These are phyloP conservation scores for Dermochelys coriacea DNA, from an alignment of 2,797 vertebrate species.

Conservation along the genomic window DNA sequence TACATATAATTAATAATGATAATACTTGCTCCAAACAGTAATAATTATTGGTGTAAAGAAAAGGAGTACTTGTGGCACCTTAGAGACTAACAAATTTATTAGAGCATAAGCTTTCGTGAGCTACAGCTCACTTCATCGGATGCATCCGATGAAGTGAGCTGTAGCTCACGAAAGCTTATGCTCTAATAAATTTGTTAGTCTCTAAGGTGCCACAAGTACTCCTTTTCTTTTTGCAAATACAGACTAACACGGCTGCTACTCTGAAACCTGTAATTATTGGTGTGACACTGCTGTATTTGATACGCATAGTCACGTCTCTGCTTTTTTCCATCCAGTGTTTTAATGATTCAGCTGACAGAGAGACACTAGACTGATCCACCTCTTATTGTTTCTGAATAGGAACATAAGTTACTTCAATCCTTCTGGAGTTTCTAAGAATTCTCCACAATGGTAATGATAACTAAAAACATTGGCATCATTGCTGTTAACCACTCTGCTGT, in stretches of 20 bases:
- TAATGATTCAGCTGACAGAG: neutral
- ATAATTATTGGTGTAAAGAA: no score
- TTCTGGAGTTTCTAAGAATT: neutral
- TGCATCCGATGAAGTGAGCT: no score
- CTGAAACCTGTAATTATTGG: no score
- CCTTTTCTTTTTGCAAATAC: no score
- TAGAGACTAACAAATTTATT: no score
- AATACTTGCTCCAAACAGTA: neutral
- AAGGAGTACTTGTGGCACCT: no score
- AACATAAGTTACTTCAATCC: neutral
- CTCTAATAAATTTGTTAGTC: no score
- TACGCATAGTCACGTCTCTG: neutral
- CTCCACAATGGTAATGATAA: neutral
- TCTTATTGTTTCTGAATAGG: neutral
- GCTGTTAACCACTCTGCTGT: neutral
- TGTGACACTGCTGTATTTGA: neutral
- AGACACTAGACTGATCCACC: neutral
- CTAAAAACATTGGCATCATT: neutral
- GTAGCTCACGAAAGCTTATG: no score
- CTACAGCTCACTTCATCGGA: no score
- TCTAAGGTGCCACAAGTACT: no score
- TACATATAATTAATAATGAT: neutral
- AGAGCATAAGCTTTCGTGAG: no score
- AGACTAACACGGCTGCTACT: no score
- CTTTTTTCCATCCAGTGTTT: neutral